Evolutionary conservation across 2,888 invertebrate species (phyloP).

Genomic region (Sphinx pinastri): DNA sequence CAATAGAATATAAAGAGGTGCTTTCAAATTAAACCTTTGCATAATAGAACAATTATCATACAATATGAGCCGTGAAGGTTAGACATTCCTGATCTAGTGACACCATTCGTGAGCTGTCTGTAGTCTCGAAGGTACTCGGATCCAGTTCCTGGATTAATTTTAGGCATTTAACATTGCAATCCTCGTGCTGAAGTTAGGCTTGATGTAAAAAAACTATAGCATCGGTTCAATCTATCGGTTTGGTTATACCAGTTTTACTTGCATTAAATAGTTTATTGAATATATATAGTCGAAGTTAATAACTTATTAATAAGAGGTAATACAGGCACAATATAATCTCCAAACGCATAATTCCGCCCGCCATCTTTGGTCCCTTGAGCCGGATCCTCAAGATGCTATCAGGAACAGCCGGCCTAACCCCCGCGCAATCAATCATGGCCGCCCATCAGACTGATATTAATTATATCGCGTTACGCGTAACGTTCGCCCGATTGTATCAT

Average conservation of each 20-base stretch:
- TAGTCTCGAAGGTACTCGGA: too few relatives aligned
- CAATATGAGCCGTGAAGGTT: neutral
- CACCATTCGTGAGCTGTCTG: neutral
- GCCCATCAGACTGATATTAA: constrained; percentile 59
- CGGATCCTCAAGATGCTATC: constrained; percentile 48
- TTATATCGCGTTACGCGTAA: constrained; percentile 48
- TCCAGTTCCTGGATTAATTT: too few relatives aligned
- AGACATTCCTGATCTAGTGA: neutral
- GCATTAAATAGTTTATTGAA: too few relatives aligned
- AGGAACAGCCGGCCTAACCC: constrained; percentile 55
- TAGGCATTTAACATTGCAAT: too few relatives aligned
- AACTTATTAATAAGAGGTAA: too few relatives aligned
- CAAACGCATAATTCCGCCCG: neutral
- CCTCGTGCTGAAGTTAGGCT: too few relatives aligned
- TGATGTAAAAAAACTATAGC: too few relatives aligned
- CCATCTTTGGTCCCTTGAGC: constrained; percentile 31
- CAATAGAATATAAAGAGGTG: constrained; percentile 1
- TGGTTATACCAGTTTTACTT: too few relatives aligned
- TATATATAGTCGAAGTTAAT: too few relatives aligned
- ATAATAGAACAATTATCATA: neutral
- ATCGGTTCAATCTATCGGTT: too few relatives aligned
- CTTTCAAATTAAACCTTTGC: neutral
- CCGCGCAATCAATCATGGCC: constrained; percentile 58
- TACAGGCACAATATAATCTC: too few relatives aligned
- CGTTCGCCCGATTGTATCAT: constrained; percentile 39